phyloP scores from a whole-genome alignment of 2,888 invertebrate genomes.

The Phaedon cochleariae region DNA sequence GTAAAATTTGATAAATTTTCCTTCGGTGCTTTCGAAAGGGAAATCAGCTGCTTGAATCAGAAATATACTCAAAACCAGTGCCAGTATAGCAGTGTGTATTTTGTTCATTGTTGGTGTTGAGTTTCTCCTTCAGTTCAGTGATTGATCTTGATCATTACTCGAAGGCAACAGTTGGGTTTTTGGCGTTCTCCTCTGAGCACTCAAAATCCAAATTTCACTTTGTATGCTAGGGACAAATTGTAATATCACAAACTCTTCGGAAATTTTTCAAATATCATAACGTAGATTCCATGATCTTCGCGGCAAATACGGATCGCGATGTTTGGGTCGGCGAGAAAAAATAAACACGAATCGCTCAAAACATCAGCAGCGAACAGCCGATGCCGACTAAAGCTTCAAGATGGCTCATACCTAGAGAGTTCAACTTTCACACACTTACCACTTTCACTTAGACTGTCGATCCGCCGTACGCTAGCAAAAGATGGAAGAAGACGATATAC shows the following conservation, averaged over 20 bases:
- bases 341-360: slow-evolving; percentile 50
- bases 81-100: slow-evolving; percentile 59
- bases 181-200: not conserved
- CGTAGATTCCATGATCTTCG: not conserved
- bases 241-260: slow-evolving; percentile 29
- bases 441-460: slow-evolving; percentile 58
- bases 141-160: not conserved
- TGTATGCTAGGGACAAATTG: slow-evolving; percentile 11
- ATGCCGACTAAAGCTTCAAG: slow-evolving; percentile 57
- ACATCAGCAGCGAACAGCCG: slow-evolving; percentile 59
- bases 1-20: slow-evolving; percentile 44
- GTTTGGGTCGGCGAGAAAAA: not conserved
- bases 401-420: slow-evolving; percentile 58
- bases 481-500: slow-evolving; percentile 22
- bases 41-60: slow-evolving; percentile 61
- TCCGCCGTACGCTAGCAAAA: slow-evolving; percentile 22
- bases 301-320: not conserved
- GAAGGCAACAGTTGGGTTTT: not conserved
- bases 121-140: not conserved
- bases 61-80: slow-evolving; percentile 59
- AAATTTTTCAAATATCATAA: not conserved
- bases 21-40: slow-evolving; percentile 51
- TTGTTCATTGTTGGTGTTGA: slow-evolving; percentile 56
- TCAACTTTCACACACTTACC: slow-evolving; percentile 61
- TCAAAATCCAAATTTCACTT: not conserved